Base-by-base conservation (phyloP, 2,797 vertebrate species). In the Masticophis lateralis region DNA sequence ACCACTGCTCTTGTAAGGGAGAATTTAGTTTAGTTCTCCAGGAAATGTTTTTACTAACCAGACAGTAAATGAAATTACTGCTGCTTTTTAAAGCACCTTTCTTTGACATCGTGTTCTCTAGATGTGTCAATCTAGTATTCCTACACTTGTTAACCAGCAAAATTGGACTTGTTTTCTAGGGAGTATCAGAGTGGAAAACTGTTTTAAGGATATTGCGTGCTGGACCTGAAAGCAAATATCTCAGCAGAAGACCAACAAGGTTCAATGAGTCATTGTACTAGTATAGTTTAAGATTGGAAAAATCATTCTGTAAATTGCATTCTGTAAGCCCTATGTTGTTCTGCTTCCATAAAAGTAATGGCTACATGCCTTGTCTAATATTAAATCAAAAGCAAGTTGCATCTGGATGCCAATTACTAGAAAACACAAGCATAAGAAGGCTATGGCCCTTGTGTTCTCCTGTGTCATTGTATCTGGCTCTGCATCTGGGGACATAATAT, bases 251-350 rank as follows among this genome's bases (percentile, higher is more conserved):
- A 79, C 74, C 74, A 47, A 37, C 37, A 79, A 43, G 18, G 43
- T 79, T 79, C 74, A 79, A 20, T 11, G 74, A 79, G 20, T 79
- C 74, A 79, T 11, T 79, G 74, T 43, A 79, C 37, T 2, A 4
- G 13, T 43, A 37, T 61, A 89, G 13, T 59, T 60, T 43, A 91
- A 74, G 51, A n/a, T 56, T 6, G 87, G 37, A 92, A 74, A 60
- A 74, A 47, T 4, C 32, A 57, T 57, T 90, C 27, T 79, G 74
- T 79, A 22, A 43, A 16, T 13, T 69, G 59, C 37, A 86, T 10
- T 25, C n/a, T 28, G 79, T 20, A 43, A 55, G 43, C 0, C 0
- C 0, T 0, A 60, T 51, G 0, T 60, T 1, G 79, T 61, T 63
- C 90, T 92, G 0, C 83, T 74, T 91, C 93, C 88, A 91, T 92